phyloP scores from a whole-genome alignment of 2,113 vertebrate species.

The Willisornis vidua region DNA sequence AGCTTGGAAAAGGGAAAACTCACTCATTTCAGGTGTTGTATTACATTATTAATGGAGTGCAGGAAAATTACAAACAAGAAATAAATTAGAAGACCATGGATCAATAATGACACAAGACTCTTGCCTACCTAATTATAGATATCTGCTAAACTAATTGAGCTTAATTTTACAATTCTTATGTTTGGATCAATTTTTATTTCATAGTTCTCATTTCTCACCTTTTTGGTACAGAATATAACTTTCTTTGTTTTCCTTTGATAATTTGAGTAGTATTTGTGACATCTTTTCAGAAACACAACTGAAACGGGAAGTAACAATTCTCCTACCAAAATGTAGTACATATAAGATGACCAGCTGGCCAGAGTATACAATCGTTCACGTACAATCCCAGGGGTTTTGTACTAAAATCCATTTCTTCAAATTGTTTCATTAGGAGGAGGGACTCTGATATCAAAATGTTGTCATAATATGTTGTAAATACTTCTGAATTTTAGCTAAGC shows the following conservation, averaged over 20 bases:
- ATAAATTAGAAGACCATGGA: not conserved
- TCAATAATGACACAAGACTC: not conserved
- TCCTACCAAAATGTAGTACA: not conserved
- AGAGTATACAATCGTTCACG: not conserved
- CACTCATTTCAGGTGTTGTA: not conserved
- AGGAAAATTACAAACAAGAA: not conserved
- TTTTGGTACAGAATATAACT: not conserved
- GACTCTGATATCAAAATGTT: not conserved
- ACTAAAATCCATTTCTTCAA: not conserved
- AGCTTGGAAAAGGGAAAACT: not conserved
- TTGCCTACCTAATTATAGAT: not conserved
- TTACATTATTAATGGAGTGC: not conserved
- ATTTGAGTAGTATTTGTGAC: not conserved
- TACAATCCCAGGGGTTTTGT: rapidly evolving
- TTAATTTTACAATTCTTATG: not conserved
- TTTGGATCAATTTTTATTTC: not conserved
- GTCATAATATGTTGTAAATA: not conserved
- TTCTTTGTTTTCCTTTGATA: not conserved
- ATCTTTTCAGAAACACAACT: not conserved
- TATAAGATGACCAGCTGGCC: not conserved
- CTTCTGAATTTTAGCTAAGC: not conserved
- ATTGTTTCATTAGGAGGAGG: not conserved
- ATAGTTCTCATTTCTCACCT: not conserved
- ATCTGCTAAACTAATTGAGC: not conserved
- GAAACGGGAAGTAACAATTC: not conserved